Percentiles rank a stretch among this genome's conserved stretches.
Evolutionary conservation across 23 tunicate genomes (phyloP).

Genomic region (Styela plicata): DNA sequence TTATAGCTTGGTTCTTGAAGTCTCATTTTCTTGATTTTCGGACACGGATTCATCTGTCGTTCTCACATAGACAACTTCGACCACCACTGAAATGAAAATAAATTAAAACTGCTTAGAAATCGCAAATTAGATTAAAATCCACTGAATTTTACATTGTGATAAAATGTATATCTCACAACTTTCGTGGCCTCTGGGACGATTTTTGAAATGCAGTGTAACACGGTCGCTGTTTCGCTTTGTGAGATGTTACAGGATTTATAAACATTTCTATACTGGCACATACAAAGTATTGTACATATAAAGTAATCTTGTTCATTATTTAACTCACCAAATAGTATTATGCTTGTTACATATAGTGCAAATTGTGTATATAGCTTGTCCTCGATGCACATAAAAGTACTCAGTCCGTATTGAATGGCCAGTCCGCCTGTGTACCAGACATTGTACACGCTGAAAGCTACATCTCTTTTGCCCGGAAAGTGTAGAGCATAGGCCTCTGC

Average conservation of each 20-base stretch:
- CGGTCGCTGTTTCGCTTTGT: too few relatives aligned
- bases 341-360: not conserved
- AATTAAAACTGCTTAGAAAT: too few relatives aligned
- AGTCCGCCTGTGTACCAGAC: not conserved
- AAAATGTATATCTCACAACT: too few relatives aligned
- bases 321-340: not conserved
- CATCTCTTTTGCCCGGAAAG: not conserved
- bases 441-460: not conserved
- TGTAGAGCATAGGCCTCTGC: not conserved
- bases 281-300: too few relatives aligned
- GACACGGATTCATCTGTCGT: not conserved
- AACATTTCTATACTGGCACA: too few relatives aligned
- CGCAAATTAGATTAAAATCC: too few relatives aligned
- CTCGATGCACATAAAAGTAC: not conserved
- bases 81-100: not conserved
- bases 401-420: not conserved
- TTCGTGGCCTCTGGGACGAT: too few relatives aligned
- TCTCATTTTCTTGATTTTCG: not conserved
- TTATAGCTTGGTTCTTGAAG: not conserved
- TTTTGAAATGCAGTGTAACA: too few relatives aligned
- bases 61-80: not conserved
- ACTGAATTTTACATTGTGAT: too few relatives aligned
- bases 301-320: too few relatives aligned
- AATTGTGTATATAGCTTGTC: not conserved
- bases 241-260: too few relatives aligned